These are phyloP conservation scores for Heliothis virescens DNA, from an alignment of 1,140 invertebrate species.

Conservation along the genomic window DNA sequence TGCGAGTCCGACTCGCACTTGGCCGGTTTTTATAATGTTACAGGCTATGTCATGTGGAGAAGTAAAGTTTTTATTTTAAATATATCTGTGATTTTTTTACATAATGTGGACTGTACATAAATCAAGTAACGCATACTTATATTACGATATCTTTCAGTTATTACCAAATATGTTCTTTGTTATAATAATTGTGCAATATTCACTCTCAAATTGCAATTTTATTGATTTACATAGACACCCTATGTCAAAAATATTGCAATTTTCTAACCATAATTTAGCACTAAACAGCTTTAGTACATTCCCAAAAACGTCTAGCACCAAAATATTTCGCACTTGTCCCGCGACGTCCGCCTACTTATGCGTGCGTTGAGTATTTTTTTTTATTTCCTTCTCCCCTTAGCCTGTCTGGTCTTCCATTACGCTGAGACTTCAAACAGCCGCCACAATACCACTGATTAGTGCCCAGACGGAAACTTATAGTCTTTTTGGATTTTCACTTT, in stretches of 20 bases:
- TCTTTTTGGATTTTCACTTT: slow-evolving; percentile 31
- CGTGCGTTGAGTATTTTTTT: slow-evolving; percentile 78
- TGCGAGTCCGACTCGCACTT: no score
- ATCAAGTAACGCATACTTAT: no score
- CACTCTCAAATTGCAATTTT: no score
- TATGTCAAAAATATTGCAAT: no score
- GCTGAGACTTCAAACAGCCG: slow-evolving; percentile 74
- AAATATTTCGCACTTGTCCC: slow-evolving; percentile 22
- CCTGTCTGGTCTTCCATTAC: slow-evolving; percentile 79
- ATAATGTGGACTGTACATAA: neutral
- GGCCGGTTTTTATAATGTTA: no score
- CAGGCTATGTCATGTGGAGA: no score
- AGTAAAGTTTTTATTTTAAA: neutral
- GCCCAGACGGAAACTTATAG: slow-evolving; percentile 54
- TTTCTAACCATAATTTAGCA: no score
- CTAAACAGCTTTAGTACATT: neutral
- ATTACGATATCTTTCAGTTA: no score
- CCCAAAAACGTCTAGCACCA: slow-evolving; percentile 18
- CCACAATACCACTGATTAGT: slow-evolving; percentile 77
- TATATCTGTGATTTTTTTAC: neutral
- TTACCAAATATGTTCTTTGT: no score
- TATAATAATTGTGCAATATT: no score
- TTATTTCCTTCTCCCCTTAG: slow-evolving; percentile 76
- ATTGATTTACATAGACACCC: no score
- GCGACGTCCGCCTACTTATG: slow-evolving; percentile 57